Percentiles rank a stretch among this genome's conserved stretches.
phyloP scores from a whole-genome alignment of 1,140 invertebrate species.

The Cotesia vestalis region DNA sequence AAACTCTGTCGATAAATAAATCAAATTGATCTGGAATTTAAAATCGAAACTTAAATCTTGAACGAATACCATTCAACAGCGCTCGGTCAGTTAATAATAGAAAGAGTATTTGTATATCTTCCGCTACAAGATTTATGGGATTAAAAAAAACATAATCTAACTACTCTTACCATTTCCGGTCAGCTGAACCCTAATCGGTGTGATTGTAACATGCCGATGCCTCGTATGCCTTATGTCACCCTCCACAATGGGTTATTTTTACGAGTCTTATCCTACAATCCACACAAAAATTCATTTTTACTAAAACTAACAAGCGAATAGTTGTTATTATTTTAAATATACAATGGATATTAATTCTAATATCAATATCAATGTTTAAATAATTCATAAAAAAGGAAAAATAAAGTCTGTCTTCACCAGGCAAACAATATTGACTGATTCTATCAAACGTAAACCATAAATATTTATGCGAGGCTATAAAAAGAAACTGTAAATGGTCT shows the following conservation, averaged over 20 bases:
- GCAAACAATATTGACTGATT: no score
- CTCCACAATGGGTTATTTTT: conserved; percentile 49
- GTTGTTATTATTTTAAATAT: background rate
- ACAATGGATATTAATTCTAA: background rate
- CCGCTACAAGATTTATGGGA: background rate
- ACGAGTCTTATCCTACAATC: conserved; percentile 16
- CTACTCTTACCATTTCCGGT: conserved; percentile 49
- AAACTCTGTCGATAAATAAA: background rate
- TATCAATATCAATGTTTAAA: no score
- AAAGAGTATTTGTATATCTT: background rate
- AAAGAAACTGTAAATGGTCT: no score
- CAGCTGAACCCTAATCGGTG: conserved; percentile 49
- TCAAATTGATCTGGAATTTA: background rate
- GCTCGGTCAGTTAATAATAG: no score
- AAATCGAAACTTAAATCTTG: background rate
- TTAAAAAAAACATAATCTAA: background rate
- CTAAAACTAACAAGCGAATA: background rate
- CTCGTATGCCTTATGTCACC: conserved; percentile 51
- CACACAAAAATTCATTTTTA: background rate
- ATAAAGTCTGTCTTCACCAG: no score
- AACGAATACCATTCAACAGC: no score
- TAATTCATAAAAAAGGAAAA: no score
- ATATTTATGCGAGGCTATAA: no score
- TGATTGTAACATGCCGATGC: conserved; percentile 53
- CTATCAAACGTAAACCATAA: no score